Percentiles rank a stretch among this genome's conserved stretches.
These are phyloP conservation scores for Chelonoidis abingdonii DNA, from an alignment of 2,113 vertebrate genomes.

Conservation along the genomic window DNA sequence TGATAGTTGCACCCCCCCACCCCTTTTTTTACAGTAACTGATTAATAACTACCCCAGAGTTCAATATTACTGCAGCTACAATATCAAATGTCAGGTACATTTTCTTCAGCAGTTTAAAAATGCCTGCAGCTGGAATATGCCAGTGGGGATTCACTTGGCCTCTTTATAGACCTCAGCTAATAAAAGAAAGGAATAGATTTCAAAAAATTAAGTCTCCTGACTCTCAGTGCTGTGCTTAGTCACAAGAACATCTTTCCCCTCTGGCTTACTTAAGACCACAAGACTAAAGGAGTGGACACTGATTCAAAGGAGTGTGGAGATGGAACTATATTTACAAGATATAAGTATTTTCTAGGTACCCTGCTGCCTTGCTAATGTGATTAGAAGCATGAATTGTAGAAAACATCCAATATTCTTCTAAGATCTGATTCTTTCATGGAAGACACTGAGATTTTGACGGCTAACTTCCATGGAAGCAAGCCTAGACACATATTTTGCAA, in stretches of 20 bases:
- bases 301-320: conserved; percentile 7
- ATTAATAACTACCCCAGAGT: not conserved
- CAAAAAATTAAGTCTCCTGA: conserved; percentile 15
- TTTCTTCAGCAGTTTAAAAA: conserved; percentile 1
- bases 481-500: conserved; percentile 7
- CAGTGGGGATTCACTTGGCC: not conserved
- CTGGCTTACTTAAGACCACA: not conserved
- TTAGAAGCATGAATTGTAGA: not conserved
- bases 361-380: not conserved
- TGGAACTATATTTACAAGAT: not conserved
- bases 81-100: not conserved
- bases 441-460: not conserved
- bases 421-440: not conserved
- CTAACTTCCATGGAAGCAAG: not conserved
- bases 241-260: conserved; percentile 36
- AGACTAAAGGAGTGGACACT: conserved; percentile 32
- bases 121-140: not conserved
- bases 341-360: not conserved
- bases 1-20: not conserved
- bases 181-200: not conserved
- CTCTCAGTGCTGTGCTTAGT: conserved; percentile 10
- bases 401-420: not conserved
- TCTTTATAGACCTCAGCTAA: not conserved
- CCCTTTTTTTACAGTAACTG: not conserved
- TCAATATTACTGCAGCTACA: not conserved